Conservation (phyloP, 2,888 invertebrate species). For the Ichneumoninae sp. region DNA sequence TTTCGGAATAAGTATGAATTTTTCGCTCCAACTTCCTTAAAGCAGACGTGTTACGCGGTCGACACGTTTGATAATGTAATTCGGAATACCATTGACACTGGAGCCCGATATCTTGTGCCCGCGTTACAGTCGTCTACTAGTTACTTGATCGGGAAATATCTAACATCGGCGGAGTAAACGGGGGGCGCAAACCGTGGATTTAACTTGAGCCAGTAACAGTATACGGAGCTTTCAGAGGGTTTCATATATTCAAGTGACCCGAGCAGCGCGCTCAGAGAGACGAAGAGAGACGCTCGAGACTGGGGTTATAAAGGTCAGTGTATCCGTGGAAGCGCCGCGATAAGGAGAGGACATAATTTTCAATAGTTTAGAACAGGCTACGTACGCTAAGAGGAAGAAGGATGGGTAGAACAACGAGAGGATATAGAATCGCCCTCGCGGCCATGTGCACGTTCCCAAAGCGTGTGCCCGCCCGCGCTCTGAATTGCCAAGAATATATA, state of each 20-base stretch:
- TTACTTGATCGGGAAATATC: background rate
- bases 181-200: slow-evolving; percentile 26
- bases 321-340: slow-evolving; percentile 59
- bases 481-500: slow-evolving; percentile 70
- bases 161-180: slow-evolving; percentile 11
- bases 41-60: too few species aligned
- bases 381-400: slow-evolving; percentile 9
- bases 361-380: slow-evolving; percentile 68
- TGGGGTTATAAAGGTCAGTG: slow-evolving; percentile 63
- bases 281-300: slow-evolving; percentile 29
- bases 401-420: slow-evolving; percentile 30
- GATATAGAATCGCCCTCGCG: slow-evolving; percentile 47
- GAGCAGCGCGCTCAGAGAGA: slow-evolving; percentile 36
- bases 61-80: background rate
- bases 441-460: slow-evolving; percentile 39
- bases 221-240: slow-evolving; percentile 31
- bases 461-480: slow-evolving; percentile 52
- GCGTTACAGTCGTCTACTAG: background rate
- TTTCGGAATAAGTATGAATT: too few species aligned
- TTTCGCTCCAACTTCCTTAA: too few species aligned
- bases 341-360: slow-evolving; percentile 74
- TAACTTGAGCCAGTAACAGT: slow-evolving; percentile 39
- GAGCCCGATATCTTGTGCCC: background rate
- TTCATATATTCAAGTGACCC: slow-evolving; percentile 63
- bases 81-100: background rate